Percentiles rank a stretch among this genome's conserved stretches.
phyloP scores from a whole-genome alignment of 2,888 invertebrate genomes.

The Amblyjoppa fuscipennis region DNA sequence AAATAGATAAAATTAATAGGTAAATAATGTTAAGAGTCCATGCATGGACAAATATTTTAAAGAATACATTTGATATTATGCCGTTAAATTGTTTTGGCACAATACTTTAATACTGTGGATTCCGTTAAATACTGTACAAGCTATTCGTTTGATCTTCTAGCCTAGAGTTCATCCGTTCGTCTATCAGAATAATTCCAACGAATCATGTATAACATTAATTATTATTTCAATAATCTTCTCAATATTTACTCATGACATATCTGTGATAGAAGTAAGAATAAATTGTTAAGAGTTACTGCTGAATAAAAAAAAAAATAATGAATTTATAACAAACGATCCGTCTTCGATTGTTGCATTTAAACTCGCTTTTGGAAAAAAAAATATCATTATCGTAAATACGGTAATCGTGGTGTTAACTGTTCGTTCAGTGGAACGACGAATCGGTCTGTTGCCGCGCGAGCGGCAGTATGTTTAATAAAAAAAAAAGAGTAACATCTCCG shows the following conservation, averaged over 20 bases:
- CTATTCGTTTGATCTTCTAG: background rate
- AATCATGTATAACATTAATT: constrained; percentile 60
- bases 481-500: background rate
- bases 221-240: constrained; percentile 54
- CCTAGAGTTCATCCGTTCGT: constrained; percentile 39
- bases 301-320: constrained; percentile 57
- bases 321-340: background rate
- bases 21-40: constrained; percentile 38
- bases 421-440: background rate
- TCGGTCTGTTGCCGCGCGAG: background rate
- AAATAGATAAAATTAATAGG: constrained; percentile 41
- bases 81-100: constrained; percentile 73
- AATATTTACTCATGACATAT: constrained; percentile 72
- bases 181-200: constrained; percentile 48
- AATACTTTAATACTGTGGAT: constrained; percentile 77
- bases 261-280: constrained; percentile 76
- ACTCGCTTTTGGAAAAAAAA: background rate
- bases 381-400: background rate
- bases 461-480: background rate
- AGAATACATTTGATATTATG: constrained; percentile 66
- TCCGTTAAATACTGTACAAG: background rate
- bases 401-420: background rate
- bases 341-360: no score
- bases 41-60: constrained; percentile 56
- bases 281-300: constrained; percentile 62